A percentile compares a stretch with the other conserved stretches of the same genome.
Evolutionary conservation across 2,888 invertebrate species (phyloP).

Genomic region (Peribatodes rhomboidaria): DNA sequence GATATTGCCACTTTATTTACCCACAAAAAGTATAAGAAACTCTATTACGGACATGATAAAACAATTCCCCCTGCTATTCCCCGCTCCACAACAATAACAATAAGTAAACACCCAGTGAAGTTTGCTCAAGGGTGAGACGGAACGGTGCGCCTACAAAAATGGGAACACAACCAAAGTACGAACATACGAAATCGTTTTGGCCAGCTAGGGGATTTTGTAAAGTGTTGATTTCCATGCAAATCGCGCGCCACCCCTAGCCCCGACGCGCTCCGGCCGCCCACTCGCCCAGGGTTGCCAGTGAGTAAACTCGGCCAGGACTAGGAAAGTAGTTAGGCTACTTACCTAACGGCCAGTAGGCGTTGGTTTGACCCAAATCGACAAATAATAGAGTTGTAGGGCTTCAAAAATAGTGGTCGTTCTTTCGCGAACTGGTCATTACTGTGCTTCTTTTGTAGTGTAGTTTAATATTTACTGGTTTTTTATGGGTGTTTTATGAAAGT

Average conservation of each 20-base stretch:
- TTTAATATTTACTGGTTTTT: slow-evolving; percentile 16
- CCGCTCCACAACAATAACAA: slow-evolving; percentile 37
- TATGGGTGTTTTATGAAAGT: not conserved
- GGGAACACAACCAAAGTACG: slow-evolving; percentile 18
- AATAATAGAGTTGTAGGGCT: slow-evolving; percentile 32
- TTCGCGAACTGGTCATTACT: slow-evolving; percentile 6
- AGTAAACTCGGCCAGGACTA: not conserved
- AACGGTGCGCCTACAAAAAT: slow-evolving; percentile 33
- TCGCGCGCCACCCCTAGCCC: slow-evolving; percentile 31
- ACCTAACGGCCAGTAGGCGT: slow-evolving; percentile 20
- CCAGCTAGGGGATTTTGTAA: slow-evolving; percentile 40
- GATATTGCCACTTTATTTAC: slow-evolving; percentile 22
- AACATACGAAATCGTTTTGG: slow-evolving; percentile 40
- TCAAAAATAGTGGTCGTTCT: slow-evolving; percentile 16
- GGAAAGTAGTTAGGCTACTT: slow-evolving; percentile 16
- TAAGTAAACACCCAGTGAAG: slow-evolving; percentile 29
- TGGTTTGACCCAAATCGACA: slow-evolving; percentile 30
- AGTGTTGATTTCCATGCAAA: slow-evolving; percentile 47
- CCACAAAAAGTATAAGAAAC: slow-evolving; percentile 21
- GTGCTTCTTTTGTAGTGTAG: slow-evolving; percentile 14
- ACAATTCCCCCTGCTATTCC: slow-evolving; percentile 22
- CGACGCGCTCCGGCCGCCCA: slow-evolving; percentile 22
- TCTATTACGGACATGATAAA: slow-evolving; percentile 28
- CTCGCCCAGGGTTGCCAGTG: slow-evolving; percentile 30
- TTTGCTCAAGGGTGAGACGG: slow-evolving; percentile 23